Percentiles rank a stretch among this genome's conserved stretches.
These are phyloP conservation scores for Nephrocerus scutellatus DNA, from an alignment of 2,888 invertebrate genomes.

Conservation along the genomic window DNA sequence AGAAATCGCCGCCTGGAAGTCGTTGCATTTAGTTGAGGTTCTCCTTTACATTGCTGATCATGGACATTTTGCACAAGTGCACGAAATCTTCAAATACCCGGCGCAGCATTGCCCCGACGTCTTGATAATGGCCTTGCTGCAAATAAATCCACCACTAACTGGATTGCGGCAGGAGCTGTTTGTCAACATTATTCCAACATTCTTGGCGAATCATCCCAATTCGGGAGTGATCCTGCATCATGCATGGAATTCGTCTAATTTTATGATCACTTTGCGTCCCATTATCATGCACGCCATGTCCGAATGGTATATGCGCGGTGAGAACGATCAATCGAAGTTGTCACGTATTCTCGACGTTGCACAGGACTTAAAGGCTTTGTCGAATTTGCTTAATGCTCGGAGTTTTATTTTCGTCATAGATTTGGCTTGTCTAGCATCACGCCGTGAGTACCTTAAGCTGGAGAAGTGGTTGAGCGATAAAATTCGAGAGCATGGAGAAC, in stretches of 20 bases:
- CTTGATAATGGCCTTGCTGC: constrained; percentile 78
- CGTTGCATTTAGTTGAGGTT: constrained; percentile 82
- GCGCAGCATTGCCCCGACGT: constrained; percentile 92
- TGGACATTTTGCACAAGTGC: constrained; percentile 71
- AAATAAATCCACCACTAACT: constrained; percentile 75
- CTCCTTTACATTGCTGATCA: constrained; percentile 80
- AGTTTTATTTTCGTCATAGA: constrained; percentile 96
- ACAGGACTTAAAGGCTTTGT: constrained; percentile 88
- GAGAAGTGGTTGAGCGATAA: constrained; percentile 99
- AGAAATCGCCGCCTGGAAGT: constrained; percentile 89
- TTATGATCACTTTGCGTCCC: constrained; percentile 60
- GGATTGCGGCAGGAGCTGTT: constrained; percentile 79
- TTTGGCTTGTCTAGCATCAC: constrained; percentile 91
- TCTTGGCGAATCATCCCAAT: constrained; percentile 92
- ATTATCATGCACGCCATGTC: constrained; percentile 95
- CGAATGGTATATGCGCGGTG: constrained; percentile 89
- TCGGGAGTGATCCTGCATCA: constrained; percentile 93
- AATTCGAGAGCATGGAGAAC: constrained; percentile 89
- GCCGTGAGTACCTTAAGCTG: constrained; percentile 92
- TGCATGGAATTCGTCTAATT: constrained; percentile 84
- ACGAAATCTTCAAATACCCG: constrained; percentile 85
- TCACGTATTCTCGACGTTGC: constrained; percentile 95
- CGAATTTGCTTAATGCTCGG: constrained; percentile 81
- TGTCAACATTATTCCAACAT: constrained; percentile 81
- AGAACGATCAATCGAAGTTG: constrained; percentile 87